These are phyloP conservation scores for Acyrthosiphon pisum DNA, from an alignment of 1,140 invertebrate species.

Conservation along the genomic window DNA sequence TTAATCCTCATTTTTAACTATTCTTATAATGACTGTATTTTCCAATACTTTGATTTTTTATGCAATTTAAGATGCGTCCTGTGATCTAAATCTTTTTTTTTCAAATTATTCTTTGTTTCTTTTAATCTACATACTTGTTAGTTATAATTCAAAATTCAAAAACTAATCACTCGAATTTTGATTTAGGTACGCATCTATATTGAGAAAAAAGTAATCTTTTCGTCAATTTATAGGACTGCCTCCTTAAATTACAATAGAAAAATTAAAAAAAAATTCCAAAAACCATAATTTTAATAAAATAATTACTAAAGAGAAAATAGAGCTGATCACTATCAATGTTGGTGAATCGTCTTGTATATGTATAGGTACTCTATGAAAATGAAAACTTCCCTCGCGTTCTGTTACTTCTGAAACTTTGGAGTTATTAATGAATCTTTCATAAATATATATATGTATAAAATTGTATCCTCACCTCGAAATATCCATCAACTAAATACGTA, in stretches of 20 bases:
- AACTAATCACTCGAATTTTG: not conserved
- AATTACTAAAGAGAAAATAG: not conserved
- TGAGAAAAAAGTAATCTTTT: too few species aligned
- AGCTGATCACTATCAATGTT: too few species aligned
- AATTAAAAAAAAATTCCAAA: too few species aligned
- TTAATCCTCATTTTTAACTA: not conserved
- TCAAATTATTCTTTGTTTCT: too few species aligned
- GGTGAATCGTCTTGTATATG: not conserved
- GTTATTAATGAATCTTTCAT: constrained; percentile 29
- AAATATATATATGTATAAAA: not conserved
- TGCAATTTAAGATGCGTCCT: too few species aligned
- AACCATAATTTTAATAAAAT: not conserved
- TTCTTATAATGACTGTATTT: not conserved
- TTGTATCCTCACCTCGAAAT: not conserved
- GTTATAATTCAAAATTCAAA: not conserved
- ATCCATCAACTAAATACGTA: not conserved
- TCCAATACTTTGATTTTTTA: not conserved
- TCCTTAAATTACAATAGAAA: too few species aligned
- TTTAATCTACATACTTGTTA: too few species aligned
- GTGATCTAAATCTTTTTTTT: too few species aligned
- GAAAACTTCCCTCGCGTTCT: not conserved
- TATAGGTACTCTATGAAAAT: not conserved
- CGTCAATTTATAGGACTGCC: not conserved
- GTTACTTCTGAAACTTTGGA: not conserved
- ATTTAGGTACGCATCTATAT: too few species aligned